These are phyloP conservation scores for Xestia ashworthii DNA, from an alignment of 2,888 invertebrate species.

Conservation along the genomic window DNA sequence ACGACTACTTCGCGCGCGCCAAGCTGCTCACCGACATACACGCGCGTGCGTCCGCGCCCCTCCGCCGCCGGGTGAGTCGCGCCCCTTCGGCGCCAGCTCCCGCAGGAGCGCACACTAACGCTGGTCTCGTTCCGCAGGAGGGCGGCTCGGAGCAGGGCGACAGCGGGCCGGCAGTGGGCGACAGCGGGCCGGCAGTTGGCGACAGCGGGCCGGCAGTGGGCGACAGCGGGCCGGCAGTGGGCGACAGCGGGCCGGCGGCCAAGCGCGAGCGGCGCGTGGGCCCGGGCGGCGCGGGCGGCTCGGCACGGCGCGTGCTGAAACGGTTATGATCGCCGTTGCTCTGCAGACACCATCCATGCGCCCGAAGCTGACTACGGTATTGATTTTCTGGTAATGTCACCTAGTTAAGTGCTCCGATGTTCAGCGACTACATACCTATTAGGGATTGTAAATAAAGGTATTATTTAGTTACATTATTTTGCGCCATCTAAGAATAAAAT, in stretches of 20 bases:
- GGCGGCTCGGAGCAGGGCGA: slow-evolving; percentile 83
- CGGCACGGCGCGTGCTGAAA: slow-evolving; percentile 59
- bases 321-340: slow-evolving; percentile 54
- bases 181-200: slow-evolving; percentile 60
- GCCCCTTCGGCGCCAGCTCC: slow-evolving; percentile 17
- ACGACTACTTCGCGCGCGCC: slow-evolving; percentile 94
- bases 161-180: not conserved
- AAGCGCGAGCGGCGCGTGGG: slow-evolving; percentile 93
- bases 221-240: slow-evolving; percentile 60
- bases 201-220: slow-evolving; percentile 21
- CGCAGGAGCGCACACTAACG: not conserved
- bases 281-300: not conserved
- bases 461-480: slow-evolving; percentile 33
- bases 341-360: not conserved
- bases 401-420: slow-evolving; percentile 20
- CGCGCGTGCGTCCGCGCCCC: slow-evolving; percentile 74
- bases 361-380: slow-evolving; percentile 19
- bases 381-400: slow-evolving; percentile 21
- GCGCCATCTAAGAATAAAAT: slow-evolving; percentile 23
- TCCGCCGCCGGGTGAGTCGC: slow-evolving; percentile 68
- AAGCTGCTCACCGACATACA: slow-evolving; percentile 86
- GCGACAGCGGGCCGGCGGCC: slow-evolving; percentile 91
- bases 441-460: slow-evolving; percentile 48
- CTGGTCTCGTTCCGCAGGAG: slow-evolving; percentile 3
- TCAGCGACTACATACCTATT: not conserved